Base-by-base conservation (phyloP, 2,888 invertebrate genomes). In the Dryocosmus kuriphilus region DNA sequence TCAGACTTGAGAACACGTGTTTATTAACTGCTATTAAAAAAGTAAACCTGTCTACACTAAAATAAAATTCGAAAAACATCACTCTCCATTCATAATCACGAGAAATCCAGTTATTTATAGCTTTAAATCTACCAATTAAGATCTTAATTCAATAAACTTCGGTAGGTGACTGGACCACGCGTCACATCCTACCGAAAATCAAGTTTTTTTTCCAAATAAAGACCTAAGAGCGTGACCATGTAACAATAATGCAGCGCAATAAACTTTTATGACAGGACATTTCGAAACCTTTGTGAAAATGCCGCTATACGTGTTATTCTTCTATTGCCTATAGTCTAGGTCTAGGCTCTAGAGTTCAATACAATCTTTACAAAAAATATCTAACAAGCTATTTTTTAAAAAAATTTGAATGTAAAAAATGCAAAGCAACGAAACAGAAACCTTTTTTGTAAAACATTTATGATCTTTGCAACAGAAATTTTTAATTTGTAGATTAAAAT, bases 221-320 rank as follows among this genome's bases (percentile, higher is more conserved):
- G 78, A 80, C 62, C 60, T 82, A 79, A 80, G 60, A 82, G 80
- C 78, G 80, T 79, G 82, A 80, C 76, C 80, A 76, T 81, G 82
- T 82, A 82, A 79, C 74, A 79, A 71, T 71, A 71, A 71, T 71
- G 71, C 71, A 71, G 71, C n/a, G 79, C 82, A 80, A 82, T 82
- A 82, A 82, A 82, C 75, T 79, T 81, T 82, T 82, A 82, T 81
- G 77, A 78, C 79, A 76, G 65, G 76, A 77, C 75, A 79, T 77
- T 79, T 67, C 74, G 77, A 77, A 81, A 82, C 77, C 81, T 81
- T 82, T 82, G 79, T 79, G 51, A 41, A 80, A 61, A 71, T 63
- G 79, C 80, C 80, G 79, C 75, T 74, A 62, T 71, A 67, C 74
- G 78, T 78, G 60, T 60, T 60, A 16, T 51, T 71, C 30, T 71